phyloP scores from a whole-genome alignment of 1,140 invertebrate genomes.

The Drosophila pandora region DNA sequence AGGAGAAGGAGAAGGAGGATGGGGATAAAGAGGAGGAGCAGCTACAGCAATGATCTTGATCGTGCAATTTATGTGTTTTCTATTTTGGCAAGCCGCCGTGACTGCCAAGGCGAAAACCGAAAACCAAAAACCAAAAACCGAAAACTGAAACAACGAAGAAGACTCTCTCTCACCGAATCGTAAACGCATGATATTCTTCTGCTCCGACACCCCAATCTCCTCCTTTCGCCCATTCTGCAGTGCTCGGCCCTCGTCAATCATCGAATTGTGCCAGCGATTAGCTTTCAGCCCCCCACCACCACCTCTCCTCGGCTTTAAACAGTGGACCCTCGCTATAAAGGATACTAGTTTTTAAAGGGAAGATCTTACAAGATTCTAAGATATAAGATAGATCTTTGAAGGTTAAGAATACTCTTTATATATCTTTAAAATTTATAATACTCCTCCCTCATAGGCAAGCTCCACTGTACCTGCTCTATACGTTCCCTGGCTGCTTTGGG shows the following conservation, averaged over 20 bases:
- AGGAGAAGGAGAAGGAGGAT: background rate
- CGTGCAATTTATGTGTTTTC: conserved; percentile 77
- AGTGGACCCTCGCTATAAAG: background rate
- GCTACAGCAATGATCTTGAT: conserved; percentile 75
- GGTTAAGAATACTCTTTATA: no score
- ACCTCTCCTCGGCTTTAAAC: background rate
- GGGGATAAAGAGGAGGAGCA: background rate
- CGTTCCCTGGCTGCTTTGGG: conserved; percentile 15
- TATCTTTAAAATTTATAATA: background rate
- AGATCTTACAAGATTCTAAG: background rate
- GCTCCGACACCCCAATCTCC: background rate
- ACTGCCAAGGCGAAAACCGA: conserved; percentile 55
- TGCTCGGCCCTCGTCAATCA: conserved; percentile 48
- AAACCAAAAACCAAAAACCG: conserved; percentile 1
- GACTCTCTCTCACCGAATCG: conserved; percentile 26
- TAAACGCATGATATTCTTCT: conserved; percentile 15
- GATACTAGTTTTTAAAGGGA: no score
- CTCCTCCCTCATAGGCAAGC: background rate
- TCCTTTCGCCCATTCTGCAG: background rate
- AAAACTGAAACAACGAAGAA: background rate
- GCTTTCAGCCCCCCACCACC: conserved; percentile 11
- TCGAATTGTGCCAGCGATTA: conserved; percentile 52
- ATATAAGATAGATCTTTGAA: background rate
- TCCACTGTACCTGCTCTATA: background rate
- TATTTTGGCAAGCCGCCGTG: conserved; percentile 74